Evolutionary conservation across 2,797 vertebrate genomes (phyloP).

Genomic region (Threskiornis aethiopicus): DNA sequence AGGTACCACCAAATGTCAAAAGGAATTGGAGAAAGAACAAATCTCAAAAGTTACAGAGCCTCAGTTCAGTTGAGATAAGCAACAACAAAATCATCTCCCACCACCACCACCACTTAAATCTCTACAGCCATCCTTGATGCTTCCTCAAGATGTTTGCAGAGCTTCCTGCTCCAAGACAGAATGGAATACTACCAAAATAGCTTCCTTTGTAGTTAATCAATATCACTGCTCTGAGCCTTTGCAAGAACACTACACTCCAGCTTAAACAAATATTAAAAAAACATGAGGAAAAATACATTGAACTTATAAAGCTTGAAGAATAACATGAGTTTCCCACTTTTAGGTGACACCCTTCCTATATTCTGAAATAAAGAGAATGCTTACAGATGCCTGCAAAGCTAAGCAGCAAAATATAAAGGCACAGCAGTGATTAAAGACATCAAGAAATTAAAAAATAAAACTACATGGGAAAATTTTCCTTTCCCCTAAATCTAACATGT

Average conservation of each 20-base stretch:
- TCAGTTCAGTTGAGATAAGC: not conserved
- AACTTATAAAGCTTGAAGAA: not conserved
- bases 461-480: not conserved
- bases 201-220: not conserved
- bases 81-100: not conserved
- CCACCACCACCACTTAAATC: not conserved
- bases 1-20: not conserved
- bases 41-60: not conserved
- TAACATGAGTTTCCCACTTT: not conserved
- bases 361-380: not conserved
- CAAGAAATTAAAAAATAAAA: not conserved
- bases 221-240: not conserved
- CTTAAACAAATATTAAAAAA: not conserved
- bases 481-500: not conserved
- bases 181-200: not conserved
- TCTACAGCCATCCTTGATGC: not conserved
- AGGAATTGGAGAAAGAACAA: not conserved
- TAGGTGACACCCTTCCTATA: not conserved
- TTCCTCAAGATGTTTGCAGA: not conserved
- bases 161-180: not conserved
- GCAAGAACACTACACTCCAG: not conserved
- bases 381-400: not conserved
- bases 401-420: not conserved
- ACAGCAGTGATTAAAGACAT: not conserved
- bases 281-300: not conserved